Conservation (phyloP, 2,888 invertebrate species). For the Sclerodermus sp. region DNA sequence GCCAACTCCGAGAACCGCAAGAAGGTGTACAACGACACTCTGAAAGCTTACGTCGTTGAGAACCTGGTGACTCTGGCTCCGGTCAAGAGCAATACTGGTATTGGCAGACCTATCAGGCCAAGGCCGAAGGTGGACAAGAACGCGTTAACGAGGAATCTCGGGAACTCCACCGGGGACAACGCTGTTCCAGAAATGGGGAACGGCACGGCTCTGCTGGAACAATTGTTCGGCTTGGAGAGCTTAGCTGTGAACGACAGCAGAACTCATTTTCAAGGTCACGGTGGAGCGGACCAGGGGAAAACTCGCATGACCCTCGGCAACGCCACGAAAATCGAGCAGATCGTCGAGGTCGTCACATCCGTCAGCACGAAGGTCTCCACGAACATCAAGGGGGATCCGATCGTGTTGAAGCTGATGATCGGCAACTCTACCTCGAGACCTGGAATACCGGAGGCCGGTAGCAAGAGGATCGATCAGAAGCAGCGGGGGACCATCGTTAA, state of each 20-base stretch:
- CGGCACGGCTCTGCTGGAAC: slow-evolving; percentile 34
- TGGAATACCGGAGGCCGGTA: slow-evolving; percentile 14
- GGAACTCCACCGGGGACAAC: slow-evolving; percentile 5
- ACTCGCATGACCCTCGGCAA: no score
- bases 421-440: slow-evolving; percentile 35
- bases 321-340: slow-evolving; percentile 38
- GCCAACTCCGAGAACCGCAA: slow-evolving; percentile 25
- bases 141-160: slow-evolving; percentile 20
- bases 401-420: slow-evolving; percentile 39
- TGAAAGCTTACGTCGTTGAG: slow-evolving; percentile 46
- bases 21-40: slow-evolving; percentile 47
- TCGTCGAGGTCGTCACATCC: slow-evolving; percentile 55
- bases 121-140: slow-evolving; percentile 61
- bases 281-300: no score
- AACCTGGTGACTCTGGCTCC: slow-evolving; percentile 70
- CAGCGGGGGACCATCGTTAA: no score
- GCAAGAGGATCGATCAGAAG: background rate
- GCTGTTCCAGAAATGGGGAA: slow-evolving; percentile 11
- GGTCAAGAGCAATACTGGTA: slow-evolving; percentile 77
- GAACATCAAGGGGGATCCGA: slow-evolving; percentile 37
- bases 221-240: slow-evolving; percentile 35
- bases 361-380: slow-evolving; percentile 54
- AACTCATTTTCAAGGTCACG: no score
- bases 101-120: slow-evolving; percentile 71
- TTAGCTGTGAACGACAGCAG: slow-evolving; percentile 6